Conservation (phyloP, 23 tunicate species). For the Phallusia fumigata region DNA sequence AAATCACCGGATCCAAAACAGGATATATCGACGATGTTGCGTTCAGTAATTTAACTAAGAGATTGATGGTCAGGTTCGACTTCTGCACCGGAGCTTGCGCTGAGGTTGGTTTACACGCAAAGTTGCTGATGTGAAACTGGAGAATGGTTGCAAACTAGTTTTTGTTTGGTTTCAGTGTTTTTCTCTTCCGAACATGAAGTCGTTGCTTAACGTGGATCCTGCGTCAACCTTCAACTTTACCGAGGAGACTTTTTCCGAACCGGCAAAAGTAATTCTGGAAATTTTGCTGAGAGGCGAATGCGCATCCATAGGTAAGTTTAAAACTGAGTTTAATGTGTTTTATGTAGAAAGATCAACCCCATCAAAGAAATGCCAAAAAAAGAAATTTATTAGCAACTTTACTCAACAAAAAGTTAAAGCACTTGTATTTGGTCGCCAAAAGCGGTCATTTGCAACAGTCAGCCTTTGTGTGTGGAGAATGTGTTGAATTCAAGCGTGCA, state of each 20-base stretch:
- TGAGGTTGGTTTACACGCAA: not conserved
- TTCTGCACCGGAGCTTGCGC: not conserved
- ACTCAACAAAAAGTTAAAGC: no score
- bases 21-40: constrained; percentile 7
- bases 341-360: no score
- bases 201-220: not conserved
- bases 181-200: not conserved
- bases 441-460: no score
- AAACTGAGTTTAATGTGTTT: no score
- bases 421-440: no score
- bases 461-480: no score
- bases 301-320: not conserved
- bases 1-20: not conserved
- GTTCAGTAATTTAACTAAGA: not conserved
- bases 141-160: no score
- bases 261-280: not conserved
- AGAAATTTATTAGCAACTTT: no score
- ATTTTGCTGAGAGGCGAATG: not conserved
- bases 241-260: constrained; percentile 2
- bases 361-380: no score
- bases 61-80: constrained; percentile 1
- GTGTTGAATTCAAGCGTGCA: no score
- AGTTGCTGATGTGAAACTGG: no score
- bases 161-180: constrained; percentile 2
- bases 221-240: not conserved